phyloP scores from a whole-genome alignment of 2,888 invertebrate genomes.

The Neoitamus cyanurus region DNA sequence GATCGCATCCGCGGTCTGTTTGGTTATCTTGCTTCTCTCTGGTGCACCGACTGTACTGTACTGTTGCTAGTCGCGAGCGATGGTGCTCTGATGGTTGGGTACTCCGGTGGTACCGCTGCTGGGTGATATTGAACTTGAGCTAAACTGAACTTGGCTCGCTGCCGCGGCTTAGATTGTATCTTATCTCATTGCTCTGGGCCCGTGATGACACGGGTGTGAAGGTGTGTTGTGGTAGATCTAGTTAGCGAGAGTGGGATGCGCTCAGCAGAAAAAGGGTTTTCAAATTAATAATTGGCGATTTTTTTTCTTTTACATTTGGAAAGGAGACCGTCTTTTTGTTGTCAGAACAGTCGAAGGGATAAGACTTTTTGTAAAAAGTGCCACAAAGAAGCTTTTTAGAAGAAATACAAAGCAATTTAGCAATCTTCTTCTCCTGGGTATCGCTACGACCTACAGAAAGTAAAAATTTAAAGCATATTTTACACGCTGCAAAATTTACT shows the following conservation, averaged over 20 bases:
- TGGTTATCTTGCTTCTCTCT: neutral
- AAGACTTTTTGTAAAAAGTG: too few relatives aligned
- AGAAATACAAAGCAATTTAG: too few relatives aligned
- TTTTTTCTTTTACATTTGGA: too few relatives aligned
- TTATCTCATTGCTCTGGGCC: neutral
- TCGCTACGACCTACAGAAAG: too few relatives aligned
- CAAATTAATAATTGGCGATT: neutral
- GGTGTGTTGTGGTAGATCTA: neutral
- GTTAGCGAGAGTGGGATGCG: neutral
- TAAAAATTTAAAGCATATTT: too few relatives aligned
- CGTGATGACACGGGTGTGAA: neutral
- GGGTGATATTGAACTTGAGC: constrained; percentile 33
- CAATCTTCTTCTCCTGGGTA: too few relatives aligned
- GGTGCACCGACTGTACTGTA: neutral
- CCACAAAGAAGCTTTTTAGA: too few relatives aligned
- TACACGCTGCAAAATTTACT: too few relatives aligned
- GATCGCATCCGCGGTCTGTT: constrained; percentile 35
- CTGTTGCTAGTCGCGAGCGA: neutral
- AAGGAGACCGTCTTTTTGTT: too few relatives aligned
- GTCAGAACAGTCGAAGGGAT: too few relatives aligned
- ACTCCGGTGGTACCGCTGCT: neutral
- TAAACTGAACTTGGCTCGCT: neutral
- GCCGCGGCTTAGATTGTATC: neutral
- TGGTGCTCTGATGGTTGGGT: neutral
- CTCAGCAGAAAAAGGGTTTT: neutral